Conservation (phyloP, 2,888 invertebrate genomes). For the Sinotaia quadrata region DNA sequence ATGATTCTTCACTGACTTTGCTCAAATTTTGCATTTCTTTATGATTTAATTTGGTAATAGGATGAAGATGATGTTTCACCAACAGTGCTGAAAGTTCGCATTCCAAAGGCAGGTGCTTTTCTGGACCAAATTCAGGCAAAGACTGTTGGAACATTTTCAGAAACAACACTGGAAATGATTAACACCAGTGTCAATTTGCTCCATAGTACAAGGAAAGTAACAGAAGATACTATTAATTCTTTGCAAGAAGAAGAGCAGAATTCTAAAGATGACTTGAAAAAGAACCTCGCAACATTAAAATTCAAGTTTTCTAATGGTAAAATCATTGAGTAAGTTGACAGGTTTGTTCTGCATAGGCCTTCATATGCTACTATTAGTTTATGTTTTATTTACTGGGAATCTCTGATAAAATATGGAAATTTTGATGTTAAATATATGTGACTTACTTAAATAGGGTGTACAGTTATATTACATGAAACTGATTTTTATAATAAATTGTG, state of each 20-base stretch:
- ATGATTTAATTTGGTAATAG: constrained; percentile 12
- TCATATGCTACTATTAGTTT: too few relatives aligned
- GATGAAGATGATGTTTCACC: constrained; percentile 44
- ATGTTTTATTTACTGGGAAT: too few relatives aligned
- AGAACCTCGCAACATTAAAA: constrained; percentile 47
- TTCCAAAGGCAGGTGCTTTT: constrained; percentile 63
- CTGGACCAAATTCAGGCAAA: constrained; percentile 40
- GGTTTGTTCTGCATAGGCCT: too few relatives aligned
- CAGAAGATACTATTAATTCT: neutral
- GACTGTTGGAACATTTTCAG: neutral
- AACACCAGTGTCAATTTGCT: constrained; percentile 34
- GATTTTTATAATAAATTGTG: too few relatives aligned
- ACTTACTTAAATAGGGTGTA: too few relatives aligned
- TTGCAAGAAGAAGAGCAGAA: constrained; percentile 14
- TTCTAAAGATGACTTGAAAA: constrained; percentile 9
- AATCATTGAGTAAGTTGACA: constrained; percentile 63
- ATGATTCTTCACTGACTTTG: neutral
- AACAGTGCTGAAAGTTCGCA: constrained; percentile 53
- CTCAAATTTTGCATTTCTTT: neutral
- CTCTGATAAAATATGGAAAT: too few relatives aligned
- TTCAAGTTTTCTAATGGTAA: constrained; percentile 69
- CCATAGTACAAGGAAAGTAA: too few relatives aligned
- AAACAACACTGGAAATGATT: constrained; percentile 8
- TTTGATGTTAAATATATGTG: too few relatives aligned
- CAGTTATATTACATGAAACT: too few relatives aligned